Evolutionary conservation across 2,888 invertebrate genomes (phyloP), one percentile per base, ranked within the genome.

Genomic region (Petrolisthes manimaculis): DNA sequence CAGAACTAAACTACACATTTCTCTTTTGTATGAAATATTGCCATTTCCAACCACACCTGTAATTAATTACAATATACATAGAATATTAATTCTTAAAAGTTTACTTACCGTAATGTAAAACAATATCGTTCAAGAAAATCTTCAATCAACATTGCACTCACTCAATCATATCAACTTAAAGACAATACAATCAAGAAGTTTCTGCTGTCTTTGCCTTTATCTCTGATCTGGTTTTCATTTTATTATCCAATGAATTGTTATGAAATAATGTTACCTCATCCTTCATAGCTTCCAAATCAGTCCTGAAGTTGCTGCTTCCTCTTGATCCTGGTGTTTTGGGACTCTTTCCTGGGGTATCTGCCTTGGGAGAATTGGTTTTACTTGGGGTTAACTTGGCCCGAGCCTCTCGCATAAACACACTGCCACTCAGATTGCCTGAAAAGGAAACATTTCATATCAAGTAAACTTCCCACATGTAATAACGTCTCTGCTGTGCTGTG

Each of bases 201-300:
- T 37, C 37, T 37, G 37, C 79, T 75, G n/a, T 37, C 67, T 24
- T 86, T 79, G n/a, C 55, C 80, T 12, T 37, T 75, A 37, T 37
- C 37, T 12, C 37, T 18, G 21, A n/a, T 21, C 37, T 37, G 3
- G 51, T 1, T 51, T 5, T 67, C 51, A 6, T 82, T 54, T 18
- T 69, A 9, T 67, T 56, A 8, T 14, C 54, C 74, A 21, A 21
- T 67, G 18, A 37, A 14, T 67, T 61, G 69, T 51, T n/a, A 69
- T 82, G 5, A 69, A n/a, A 55, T 51, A 21, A 51, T 74, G 51
- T 86, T 37, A 86, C 86, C 78, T 86, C 86, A 56, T 86, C 86
- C 51, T 53, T 86, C 86, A 86, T 86, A 0, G 82, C 86, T 21
- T 83, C 82, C 24, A 86, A n/a, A 24, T 56, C 61, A 14, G 53